phyloP scores from a whole-genome alignment of 1,140 invertebrate species.

The Eueides isabella region DNA sequence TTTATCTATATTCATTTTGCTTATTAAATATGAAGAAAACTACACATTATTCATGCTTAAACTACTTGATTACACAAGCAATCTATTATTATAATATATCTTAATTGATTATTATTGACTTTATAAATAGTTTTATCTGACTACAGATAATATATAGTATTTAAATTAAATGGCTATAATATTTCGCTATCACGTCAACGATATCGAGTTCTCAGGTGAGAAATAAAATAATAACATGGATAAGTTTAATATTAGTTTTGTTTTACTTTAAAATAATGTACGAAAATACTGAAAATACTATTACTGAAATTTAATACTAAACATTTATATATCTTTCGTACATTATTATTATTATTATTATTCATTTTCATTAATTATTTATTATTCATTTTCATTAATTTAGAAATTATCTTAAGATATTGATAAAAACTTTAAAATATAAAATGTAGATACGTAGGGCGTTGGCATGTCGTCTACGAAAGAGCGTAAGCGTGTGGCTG shows the following conservation, averaged over 20 bases:
- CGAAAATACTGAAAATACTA: too few species aligned
- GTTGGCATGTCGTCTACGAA: too few species aligned
- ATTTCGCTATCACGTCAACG: slow-evolving; percentile 50
- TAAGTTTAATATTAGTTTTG: neutral
- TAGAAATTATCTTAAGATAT: too few species aligned
- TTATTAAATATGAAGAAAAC: neutral
- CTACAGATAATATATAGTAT: slow-evolving; percentile 75
- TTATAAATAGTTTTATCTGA: slow-evolving; percentile 17
- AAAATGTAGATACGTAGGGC: too few species aligned
- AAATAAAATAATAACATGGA: neutral
- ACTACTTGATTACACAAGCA: neutral
- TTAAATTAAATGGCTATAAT: slow-evolving; percentile 81
- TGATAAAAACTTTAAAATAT: too few species aligned
- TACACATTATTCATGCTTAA: neutral
- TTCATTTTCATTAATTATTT: too few species aligned
- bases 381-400: too few species aligned
- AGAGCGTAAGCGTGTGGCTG: too few species aligned
- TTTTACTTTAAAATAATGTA: neutral
- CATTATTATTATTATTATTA: too few species aligned
- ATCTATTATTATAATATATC: neutral
- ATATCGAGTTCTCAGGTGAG: neutral
- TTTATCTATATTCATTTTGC: neutral
- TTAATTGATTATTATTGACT: neutral
- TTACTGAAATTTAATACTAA: too few species aligned
- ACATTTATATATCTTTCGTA: too few species aligned